A percentile compares a stretch with the other conserved stretches of the same genome.
phyloP scores from a whole-genome alignment of 2,888 invertebrate species.

The Agriopis leucophaearia region DNA sequence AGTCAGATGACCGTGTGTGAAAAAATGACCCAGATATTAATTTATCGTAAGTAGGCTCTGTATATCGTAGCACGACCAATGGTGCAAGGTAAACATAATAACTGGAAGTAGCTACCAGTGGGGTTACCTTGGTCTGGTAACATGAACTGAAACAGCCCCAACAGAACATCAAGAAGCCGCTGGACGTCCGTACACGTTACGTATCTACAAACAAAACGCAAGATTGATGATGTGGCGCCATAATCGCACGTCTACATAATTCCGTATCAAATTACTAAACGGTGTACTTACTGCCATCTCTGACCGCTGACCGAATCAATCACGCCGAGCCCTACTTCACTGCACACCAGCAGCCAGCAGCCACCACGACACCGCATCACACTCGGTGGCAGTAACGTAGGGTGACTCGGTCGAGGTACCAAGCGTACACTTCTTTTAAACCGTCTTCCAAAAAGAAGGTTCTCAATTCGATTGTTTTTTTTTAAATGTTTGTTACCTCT shows the following conservation, averaged over 20 bases:
- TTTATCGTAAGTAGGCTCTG: no score
- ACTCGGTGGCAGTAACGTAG: neutral
- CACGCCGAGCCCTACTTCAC: slow-evolving; percentile 54
- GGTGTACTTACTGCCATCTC: slow-evolving; percentile 45
- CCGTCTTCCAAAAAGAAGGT: no score
- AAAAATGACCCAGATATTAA: no score
- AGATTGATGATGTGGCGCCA: slow-evolving; percentile 39
- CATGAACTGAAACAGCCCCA: neutral
- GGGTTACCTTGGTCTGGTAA: no score
- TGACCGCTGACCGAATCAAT: slow-evolving; percentile 59
- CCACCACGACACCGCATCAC: neutral
- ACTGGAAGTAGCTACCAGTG: no score
- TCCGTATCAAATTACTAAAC: slow-evolving; percentile 46
- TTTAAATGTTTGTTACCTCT: no score
- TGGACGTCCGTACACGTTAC: neutral
- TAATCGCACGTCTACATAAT: slow-evolving; percentile 43
- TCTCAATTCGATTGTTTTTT: no score
- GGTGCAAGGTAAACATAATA: no score
- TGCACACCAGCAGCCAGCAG: slow-evolving; percentile 37
- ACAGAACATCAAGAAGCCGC: neutral
- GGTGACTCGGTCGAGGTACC: neutral
- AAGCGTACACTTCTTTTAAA: neutral
- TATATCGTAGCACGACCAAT: no score
- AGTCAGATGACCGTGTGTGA: no score
- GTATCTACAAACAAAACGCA: slow-evolving; percentile 24